Percentiles rank a stretch among this genome's conserved stretches.
Conservation (phyloP, 2,888 invertebrate species). For the Gastrophysa polygoni region DNA sequence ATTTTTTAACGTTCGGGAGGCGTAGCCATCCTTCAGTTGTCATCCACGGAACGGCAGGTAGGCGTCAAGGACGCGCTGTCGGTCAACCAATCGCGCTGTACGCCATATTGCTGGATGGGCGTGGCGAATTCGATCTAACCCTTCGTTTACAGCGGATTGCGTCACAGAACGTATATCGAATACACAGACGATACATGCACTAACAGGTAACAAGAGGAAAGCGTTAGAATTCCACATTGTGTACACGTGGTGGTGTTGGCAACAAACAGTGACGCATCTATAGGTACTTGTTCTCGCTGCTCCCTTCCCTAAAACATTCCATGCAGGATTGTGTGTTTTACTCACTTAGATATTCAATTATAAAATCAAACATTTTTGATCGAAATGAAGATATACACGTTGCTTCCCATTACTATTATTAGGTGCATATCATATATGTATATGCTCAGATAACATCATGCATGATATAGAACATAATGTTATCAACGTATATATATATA, state of each 20-base stretch:
- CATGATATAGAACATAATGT: too few species aligned
- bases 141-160: slow-evolving; percentile 49
- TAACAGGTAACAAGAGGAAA: slow-evolving; percentile 37
- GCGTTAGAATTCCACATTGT: slow-evolving; percentile 9
- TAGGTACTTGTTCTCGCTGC: too few species aligned
- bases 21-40: slow-evolving; percentile 36
- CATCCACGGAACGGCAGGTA: slow-evolving; percentile 51
- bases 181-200: slow-evolving; percentile 19
- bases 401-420: too few species aligned
- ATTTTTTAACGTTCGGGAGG: slow-evolving; percentile 47
- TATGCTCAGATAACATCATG: too few species aligned
- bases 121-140: slow-evolving; percentile 56
- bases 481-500: too few species aligned
- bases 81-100: slow-evolving; percentile 65
- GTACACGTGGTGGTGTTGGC: slow-evolving; percentile 24
- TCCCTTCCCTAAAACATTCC: too few species aligned
- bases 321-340: too few species aligned
- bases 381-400: too few species aligned
- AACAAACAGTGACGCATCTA: too few species aligned
- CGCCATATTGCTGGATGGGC: slow-evolving; percentile 72
- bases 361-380: too few species aligned
- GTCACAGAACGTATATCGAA: slow-evolving; percentile 38
- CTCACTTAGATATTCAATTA: too few species aligned
- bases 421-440: too few species aligned
- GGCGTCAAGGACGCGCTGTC: slow-evolving; percentile 48